Conservation (phyloP, 2,888 invertebrate genomes). For the Trichopria drosophilae region DNA sequence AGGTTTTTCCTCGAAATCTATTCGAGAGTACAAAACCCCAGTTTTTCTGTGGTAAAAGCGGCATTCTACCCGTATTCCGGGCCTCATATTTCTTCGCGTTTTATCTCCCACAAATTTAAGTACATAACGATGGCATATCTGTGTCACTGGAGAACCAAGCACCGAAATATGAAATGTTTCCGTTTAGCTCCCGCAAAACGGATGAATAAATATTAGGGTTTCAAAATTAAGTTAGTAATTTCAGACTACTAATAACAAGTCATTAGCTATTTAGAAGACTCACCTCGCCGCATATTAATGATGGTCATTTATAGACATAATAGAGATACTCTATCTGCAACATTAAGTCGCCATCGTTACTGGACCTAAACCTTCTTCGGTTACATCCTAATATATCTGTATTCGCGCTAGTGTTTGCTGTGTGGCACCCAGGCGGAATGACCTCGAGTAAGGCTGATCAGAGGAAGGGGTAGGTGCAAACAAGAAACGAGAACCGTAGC, state of each 20-base stretch:
- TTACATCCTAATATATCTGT: slow-evolving; percentile 16
- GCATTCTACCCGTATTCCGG: neutral
- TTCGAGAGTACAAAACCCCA: no score
- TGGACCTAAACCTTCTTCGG: slow-evolving; percentile 16
- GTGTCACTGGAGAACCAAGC: no score
- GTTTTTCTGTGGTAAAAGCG: slow-evolving; percentile 5
- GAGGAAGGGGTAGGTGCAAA: slow-evolving; percentile 49
- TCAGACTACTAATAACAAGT: no score
- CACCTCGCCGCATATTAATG: no score
- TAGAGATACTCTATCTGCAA: slow-evolving; percentile 17
- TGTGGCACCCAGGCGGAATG: slow-evolving; percentile 20
- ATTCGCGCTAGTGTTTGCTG: slow-evolving; percentile 48
- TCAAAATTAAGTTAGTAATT: no score
- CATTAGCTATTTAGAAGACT: no score
- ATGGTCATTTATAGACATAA: no score
- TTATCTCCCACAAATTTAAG: neutral
- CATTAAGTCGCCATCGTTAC: slow-evolving; percentile 28
- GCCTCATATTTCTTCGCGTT: neutral
- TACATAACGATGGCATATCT: no score
- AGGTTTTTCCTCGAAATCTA: slow-evolving; percentile 11
- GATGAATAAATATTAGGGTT: no score
- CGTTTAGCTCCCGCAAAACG: no score
- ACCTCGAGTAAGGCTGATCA: slow-evolving; percentile 22
- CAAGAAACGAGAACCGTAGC: slow-evolving; percentile 50
- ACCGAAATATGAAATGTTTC: no score